Base-by-base conservation (phyloP, 2,797 vertebrate species). In the Liparis tanakae region DNA sequence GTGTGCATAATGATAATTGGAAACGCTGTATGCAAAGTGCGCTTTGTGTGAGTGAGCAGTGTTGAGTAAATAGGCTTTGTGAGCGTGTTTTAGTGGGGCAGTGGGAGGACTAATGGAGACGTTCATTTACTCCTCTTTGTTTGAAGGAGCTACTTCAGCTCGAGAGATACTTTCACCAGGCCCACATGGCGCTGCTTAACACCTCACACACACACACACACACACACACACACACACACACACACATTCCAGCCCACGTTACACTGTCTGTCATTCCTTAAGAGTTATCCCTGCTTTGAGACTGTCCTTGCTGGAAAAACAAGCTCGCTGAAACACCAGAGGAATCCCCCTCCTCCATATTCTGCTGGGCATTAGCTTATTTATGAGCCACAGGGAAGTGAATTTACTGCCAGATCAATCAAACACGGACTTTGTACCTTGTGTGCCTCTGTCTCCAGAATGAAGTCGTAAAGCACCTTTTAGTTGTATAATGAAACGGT, bases 141-240 rank as follows among this genome's bases (percentile, higher is more conserved):
- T 97, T 96, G 92, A 96, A 96, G 94, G 94, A 94, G 95, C 94
- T 95, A 95, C 95, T 96, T 93, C 91, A 94, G 83, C 90, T 92
- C 33, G 88, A 90, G 90, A 84, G 90, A 91, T 85, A 78, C 90
- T 89, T 86, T 86, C 88, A 85, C 80, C 87, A 86, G 85, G 83
- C 85, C 85, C 92, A 93, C 89, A 92, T 93, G 93, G 91, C 73
- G 82, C 89, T 91, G 87, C 88, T 93, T 91, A 92, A 92, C 92
- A 87, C 89, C 93, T 89, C 83, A 67, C 70, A 61, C 15, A 6
- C 74, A 59, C 56, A 58, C 56, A 58, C 56, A 36, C 33, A 39
- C 53, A 33, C 15, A 54, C 53, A 55, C 53, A 33, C 54, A 55
- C 54, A 55, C 54, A 57, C 15, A 56, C 51, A 54, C 51, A 33